A percentile compares a stretch with the other conserved stretches of the same genome.
Evolutionary conservation across 1,140 invertebrate genomes (phyloP).

Genomic region (Stegodyphus dumicola): DNA sequence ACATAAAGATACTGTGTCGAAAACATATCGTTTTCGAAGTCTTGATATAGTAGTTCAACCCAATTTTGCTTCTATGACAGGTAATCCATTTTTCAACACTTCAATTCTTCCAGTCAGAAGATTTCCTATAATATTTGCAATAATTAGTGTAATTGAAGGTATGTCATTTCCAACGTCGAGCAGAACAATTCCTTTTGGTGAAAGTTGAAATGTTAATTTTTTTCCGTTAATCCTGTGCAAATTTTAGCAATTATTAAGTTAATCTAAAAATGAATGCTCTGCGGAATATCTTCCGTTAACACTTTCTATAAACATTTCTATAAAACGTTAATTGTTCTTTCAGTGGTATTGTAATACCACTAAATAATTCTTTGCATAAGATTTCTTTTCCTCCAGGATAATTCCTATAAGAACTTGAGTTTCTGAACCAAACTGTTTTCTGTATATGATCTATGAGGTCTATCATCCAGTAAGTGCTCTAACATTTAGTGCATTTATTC

Average conservation of each 20-base stretch:
- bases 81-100: background rate
- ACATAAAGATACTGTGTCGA: background rate
- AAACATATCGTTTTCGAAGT: background rate
- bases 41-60: background rate
- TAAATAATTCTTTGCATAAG: background rate
- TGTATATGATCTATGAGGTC: background rate
- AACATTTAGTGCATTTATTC: too few species aligned
- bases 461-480: too few species aligned
- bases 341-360: background rate
- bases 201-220: background rate
- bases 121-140: background rate
- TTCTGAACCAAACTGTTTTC: background rate
- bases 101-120: conserved; percentile 15
- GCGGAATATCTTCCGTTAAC: background rate
- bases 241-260: background rate
- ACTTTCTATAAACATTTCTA: background rate
- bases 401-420: background rate
- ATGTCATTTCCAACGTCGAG: background rate
- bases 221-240: background rate
- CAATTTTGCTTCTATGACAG: background rate
- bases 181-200: background rate
- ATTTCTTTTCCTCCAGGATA: background rate
- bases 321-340: background rate
- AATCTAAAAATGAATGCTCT: background rate
- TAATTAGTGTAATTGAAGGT: background rate